A percentile compares a stretch with the other conserved stretches of the same genome.
phyloP scores from a whole-genome alignment of 1,140 invertebrate genomes.

The Drosophila arizonae region DNA sequence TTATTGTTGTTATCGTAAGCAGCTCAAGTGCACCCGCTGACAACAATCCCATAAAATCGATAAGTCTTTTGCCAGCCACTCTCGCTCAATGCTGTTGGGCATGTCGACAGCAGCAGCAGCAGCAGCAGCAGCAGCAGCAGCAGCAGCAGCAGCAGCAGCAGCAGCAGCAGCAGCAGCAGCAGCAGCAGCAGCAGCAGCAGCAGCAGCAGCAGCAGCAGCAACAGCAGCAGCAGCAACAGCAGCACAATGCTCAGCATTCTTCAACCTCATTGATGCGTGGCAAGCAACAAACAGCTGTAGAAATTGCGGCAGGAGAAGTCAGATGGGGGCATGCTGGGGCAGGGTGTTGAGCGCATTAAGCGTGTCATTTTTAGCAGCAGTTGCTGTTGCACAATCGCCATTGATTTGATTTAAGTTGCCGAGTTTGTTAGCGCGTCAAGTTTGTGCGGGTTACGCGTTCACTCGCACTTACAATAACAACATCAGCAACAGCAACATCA shows the following conservation, averaged over 20 bases:
- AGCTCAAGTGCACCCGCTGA: conserved; percentile 55
- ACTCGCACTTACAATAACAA: conserved; percentile 39
- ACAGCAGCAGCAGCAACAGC: too few species aligned
- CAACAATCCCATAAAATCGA: conserved; percentile 45
- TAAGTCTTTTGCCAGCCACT: conserved; percentile 52
- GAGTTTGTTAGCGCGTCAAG: conserved; percentile 42
- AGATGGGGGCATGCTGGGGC: background rate
- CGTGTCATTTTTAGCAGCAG: conserved; percentile 73
- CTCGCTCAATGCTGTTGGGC: conserved; percentile 35
- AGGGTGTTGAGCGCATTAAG: conserved; percentile 55
- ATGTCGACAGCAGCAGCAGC: conserved; percentile 21
- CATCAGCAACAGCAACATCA: too few species aligned
- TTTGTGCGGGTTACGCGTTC: conserved; percentile 68
- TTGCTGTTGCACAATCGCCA: conserved; percentile 65
- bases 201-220: too few species aligned
- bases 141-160: background rate
- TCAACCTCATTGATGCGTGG: conserved; percentile 61
- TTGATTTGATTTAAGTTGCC: conserved; percentile 63
- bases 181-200: conserved; percentile 7
- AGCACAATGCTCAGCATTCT: conserved; percentile 56
- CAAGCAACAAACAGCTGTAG: conserved; percentile 35
- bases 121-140: too few species aligned
- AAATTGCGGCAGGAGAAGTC: background rate
- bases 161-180: background rate
- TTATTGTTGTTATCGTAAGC: conserved; percentile 34